Base-by-base conservation (phyloP, 1,140 invertebrate species). In the Drosophila dunni region DNA sequence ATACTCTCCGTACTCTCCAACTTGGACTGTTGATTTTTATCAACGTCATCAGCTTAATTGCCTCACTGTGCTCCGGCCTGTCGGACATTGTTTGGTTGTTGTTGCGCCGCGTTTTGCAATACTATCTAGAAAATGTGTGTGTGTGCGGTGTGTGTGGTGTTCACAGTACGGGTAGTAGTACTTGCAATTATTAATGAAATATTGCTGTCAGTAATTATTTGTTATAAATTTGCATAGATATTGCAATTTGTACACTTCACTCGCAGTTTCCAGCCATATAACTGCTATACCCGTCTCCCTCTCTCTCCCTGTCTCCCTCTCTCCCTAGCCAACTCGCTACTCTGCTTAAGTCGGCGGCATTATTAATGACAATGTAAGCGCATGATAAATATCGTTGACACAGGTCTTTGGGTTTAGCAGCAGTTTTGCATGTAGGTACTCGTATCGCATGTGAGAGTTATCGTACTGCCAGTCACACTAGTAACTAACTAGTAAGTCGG, bases 171-270 rank as follows among this genome's bases (percentile, higher is more conserved):
- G 8, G 29, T 36, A 17, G 2, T 46, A 11, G 75, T 85, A 79
- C 61, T 76, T 75, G 85, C 86, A 90, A 90, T 90, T 90, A 90
- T 81, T 90, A 90, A 90, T 86, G 81, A 90, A 90, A 85, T 90
- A 90, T 90, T 83, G 85, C 81, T 90, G 81, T 90, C 85, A 79
- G 85, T 90, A 90, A 90, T 90, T 90, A 85, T 90, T 85, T 90
- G 85, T 90, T 90, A 90, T 90, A 85, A 90, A 90, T 90, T 90
- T 90, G 85, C 85, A 90, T 90, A 90, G 85, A 90, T 90, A 90
- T 90, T 90, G 85, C 85, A 84, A 89, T 84, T 90, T 90, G 84
- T 79, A 81, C 83, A 82, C 79, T 83, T 79, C 84, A 78, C 66
- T 71, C 67, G 54, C 45, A 70, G 50, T 78, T 63, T 44, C 42